Evolutionary conservation across 2,113 vertebrate genomes (phyloP), one percentile per base, ranked within the genome.

Genomic region (Myotis brandtii): DNA sequence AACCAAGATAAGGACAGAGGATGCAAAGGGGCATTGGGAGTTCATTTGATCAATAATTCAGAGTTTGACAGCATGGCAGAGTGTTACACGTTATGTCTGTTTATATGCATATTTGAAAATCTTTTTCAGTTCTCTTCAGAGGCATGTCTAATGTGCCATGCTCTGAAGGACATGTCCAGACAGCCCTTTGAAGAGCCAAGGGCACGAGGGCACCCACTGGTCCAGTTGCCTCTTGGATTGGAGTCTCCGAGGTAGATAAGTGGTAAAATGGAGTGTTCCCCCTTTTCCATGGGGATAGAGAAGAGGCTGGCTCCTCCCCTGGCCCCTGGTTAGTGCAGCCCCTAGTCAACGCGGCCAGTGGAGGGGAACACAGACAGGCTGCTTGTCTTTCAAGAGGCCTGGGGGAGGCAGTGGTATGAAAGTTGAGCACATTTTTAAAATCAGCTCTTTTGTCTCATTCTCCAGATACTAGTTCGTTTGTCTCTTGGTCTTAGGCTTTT

Each of bases 271-370:
- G 7, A 34, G 8, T 4, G 10, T 23, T 12, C 8, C 34, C 4
- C 1, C 48, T 83, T 85, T 40, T 70, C 50, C 23, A n/a, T 3
- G 25, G 16, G 34, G 54, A 27, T 9, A 34, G 46, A 30, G 48
- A 91, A n/a, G 37, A 75, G 2, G 13, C 11, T 40, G 4, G 4
- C 21, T 25, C 34, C 6, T 17, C 20, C 11, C 27, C 27, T 3
- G 11, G 17, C 14, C 37, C 21, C 32, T 40, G 12, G 11, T 13
- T 88, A 30, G 56, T 23, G n/a, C 25, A 43, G 34, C 32, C 6
- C 21, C 1, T 30, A 43, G 46, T 27, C 13, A 21, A 6, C 0
- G 16, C 8, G 59, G 5, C 46, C 12, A 4, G 8, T 6, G 0
- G 3, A 66, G 13, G n/a, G 20, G 18, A 12, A 30, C 48, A 81